Evolutionary conservation across 2,797 vertebrate species (phyloP).

Genomic region (Melanotaenia trifasciata): DNA sequence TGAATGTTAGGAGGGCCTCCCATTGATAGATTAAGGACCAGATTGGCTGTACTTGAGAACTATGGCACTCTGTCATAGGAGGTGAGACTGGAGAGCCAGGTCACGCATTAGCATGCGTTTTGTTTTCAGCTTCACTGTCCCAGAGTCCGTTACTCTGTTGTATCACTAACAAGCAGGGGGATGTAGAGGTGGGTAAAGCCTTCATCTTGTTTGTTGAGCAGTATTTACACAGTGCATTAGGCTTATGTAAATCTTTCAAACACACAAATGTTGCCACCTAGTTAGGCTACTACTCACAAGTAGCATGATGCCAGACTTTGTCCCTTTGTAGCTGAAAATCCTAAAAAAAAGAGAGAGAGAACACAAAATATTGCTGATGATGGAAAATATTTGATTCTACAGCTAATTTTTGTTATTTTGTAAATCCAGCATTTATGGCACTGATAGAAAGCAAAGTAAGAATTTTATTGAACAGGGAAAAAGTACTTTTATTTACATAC

Average conservation of each 20-base stretch:
- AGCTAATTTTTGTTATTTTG: not conserved
- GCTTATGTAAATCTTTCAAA: slow-evolving; percentile 67
- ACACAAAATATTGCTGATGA: not conserved
- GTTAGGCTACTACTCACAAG: slow-evolving; percentile 8
- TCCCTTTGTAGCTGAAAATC: not conserved
- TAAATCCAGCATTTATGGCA: not conserved
- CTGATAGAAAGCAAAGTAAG: not conserved
- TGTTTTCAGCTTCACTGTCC: slow-evolving; percentile 67
- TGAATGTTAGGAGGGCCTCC: slow-evolving; percentile 77
- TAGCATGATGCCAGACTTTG: slow-evolving; percentile 11
- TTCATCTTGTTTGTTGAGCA: slow-evolving; percentile 62
- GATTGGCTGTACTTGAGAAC: slow-evolving; percentile 79
- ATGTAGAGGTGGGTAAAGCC: slow-evolving; percentile 47
- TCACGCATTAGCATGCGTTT: slow-evolving; percentile 83
- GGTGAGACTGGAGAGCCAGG: slow-evolving; percentile 75
- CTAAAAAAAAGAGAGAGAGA: not conserved
- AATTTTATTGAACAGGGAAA: not conserved
- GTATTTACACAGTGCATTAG: slow-evolving; percentile 60
- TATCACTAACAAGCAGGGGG: slow-evolving; percentile 54
- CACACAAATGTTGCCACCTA: slow-evolving; percentile 50
- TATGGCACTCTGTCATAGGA: slow-evolving; percentile 71
- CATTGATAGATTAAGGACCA: slow-evolving; percentile 81
- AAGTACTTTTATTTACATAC: too few species aligned
- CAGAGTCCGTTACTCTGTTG: slow-evolving; percentile 64
- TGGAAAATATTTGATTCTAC: not conserved